Evolutionary conservation across 1,140 invertebrate genomes (phyloP).

Genomic region (Odontomachus brunneus): DNA sequence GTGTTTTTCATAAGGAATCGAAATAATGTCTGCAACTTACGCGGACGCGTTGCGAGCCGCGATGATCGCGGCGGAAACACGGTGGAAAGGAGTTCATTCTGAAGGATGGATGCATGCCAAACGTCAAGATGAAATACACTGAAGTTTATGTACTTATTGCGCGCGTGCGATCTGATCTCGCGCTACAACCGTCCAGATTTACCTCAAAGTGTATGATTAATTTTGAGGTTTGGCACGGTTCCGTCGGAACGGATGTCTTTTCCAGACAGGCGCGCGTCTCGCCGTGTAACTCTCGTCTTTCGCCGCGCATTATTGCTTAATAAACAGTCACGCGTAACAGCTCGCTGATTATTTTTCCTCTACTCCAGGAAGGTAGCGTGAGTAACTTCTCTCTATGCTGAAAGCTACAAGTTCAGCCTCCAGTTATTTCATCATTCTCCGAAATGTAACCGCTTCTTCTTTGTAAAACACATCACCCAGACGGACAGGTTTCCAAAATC

Average conservation of each 20-base stretch:
- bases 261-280: no score
- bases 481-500: no score
- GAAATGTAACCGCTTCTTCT: no score
- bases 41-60: not conserved
- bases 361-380: no score
- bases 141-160: constrained; percentile 14
- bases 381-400: no score
- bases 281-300: not conserved
- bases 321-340: no score
- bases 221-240: constrained; percentile 25
- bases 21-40: no score
- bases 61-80: not conserved
- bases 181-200: not conserved
- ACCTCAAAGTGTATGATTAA: constrained; percentile 26
- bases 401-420: no score
- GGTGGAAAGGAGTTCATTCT: not conserved
- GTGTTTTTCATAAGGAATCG: no score
- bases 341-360: no score
- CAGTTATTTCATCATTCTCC: no score
- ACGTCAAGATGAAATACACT: constrained; percentile 30
- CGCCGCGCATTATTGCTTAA: not conserved
- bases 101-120: constrained; percentile 22
- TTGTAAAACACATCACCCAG: no score
- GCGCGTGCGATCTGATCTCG: constrained; percentile 34
- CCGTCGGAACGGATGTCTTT: not conserved